phyloP scores from a whole-genome alignment of 2,888 invertebrate genomes.

The Bombyx huttoni region DNA sequence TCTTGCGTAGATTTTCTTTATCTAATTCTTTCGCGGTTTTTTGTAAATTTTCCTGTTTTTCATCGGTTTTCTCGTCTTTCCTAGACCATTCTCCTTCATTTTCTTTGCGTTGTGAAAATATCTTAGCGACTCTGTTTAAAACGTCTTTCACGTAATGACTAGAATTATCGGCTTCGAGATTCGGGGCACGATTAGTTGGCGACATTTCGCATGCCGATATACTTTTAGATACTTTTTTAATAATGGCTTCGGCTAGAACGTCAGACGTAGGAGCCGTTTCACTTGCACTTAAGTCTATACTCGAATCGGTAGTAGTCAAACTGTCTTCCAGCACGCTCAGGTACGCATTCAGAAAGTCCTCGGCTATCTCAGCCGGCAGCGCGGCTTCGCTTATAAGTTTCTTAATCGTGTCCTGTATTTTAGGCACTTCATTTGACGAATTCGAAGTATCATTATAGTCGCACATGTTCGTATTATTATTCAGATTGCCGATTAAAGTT shows the following conservation, averaged over 20 bases:
- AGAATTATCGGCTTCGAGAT: conserved; percentile 9
- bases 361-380: conserved; percentile 36
- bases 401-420: conserved; percentile 44
- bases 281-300: conserved; percentile 22
- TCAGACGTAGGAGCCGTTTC: conserved; percentile 19
- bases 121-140: conserved; percentile 39
- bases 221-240: conserved; percentile 35
- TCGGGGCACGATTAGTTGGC: conserved; percentile 5
- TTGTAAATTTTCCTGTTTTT: conserved; percentile 12
- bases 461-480: conserved; percentile 17
- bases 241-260: conserved; percentile 34
- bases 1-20: conserved; percentile 19
- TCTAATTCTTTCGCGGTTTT: conserved; percentile 10
- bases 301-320: conserved; percentile 17
- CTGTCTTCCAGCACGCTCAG: conserved; percentile 35
- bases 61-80: conserved; percentile 8
- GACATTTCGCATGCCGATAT: conserved; percentile 20
- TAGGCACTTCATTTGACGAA: conserved; percentile 33
- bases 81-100: conserved; percentile 9
- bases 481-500: conserved; percentile 37
- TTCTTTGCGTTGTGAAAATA: conserved; percentile 28
- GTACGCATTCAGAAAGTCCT: conserved; percentile 42
- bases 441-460: conserved; percentile 20
- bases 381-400: conserved; percentile 40
- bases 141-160: conserved; percentile 41